phyloP scores from a whole-genome alignment of 2,113 vertebrate genomes.

The Jaculus jaculus region DNA sequence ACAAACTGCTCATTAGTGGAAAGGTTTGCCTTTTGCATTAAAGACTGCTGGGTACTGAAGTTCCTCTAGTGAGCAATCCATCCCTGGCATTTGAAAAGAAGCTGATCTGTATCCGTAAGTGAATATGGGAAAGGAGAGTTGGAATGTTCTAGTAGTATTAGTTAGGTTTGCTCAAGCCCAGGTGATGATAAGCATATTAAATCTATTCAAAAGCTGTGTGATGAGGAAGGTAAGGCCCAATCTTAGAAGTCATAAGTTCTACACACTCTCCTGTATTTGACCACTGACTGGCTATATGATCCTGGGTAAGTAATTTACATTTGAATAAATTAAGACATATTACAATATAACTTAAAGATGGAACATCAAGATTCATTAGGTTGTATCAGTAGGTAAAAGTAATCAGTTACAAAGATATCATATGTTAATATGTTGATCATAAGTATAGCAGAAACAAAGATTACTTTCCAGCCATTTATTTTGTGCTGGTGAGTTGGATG shows the following conservation, averaged over 20 bases:
- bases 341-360: background rate
- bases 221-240: slow-evolving; percentile 35
- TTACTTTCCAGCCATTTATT: background rate
- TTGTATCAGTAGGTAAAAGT: background rate
- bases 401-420: background rate
- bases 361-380: background rate
- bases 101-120: slow-evolving; percentile 84
- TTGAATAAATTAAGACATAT: background rate
- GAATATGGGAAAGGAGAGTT: slow-evolving; percentile 83
- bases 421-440: background rate
- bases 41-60: slow-evolving; percentile 88
- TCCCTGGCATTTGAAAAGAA: slow-evolving; percentile 88
- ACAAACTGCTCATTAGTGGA: slow-evolving; percentile 92
- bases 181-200: slow-evolving; percentile 47
- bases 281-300: background rate
- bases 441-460: slow-evolving; percentile 22
- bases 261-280: background rate
- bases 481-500: background rate
- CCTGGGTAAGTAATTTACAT: slow-evolving; percentile 57
- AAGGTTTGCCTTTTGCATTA: slow-evolving; percentile 90
- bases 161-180: slow-evolving; percentile 68
- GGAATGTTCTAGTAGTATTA: slow-evolving; percentile 77
- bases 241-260: slow-evolving; percentile 5
- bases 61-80: slow-evolving; percentile 87
- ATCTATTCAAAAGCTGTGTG: slow-evolving; percentile 20